phyloP scores from a whole-genome alignment of 1,140 invertebrate genomes.

The Bombus huntii region DNA sequence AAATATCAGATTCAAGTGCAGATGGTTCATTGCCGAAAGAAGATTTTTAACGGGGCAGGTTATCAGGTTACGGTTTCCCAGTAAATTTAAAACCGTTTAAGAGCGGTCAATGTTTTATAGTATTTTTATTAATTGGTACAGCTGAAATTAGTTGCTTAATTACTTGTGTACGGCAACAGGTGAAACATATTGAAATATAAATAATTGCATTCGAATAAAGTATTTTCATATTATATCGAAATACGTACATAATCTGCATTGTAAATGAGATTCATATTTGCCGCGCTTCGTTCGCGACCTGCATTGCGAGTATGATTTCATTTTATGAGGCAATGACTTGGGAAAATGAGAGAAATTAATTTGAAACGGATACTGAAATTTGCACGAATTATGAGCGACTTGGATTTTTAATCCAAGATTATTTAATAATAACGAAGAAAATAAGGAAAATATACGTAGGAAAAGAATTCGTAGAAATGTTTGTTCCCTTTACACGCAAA shows the following conservation, averaged over 20 bases:
- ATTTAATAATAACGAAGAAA: not conserved
- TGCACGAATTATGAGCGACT: not conserved
- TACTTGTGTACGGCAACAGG: not conserved
- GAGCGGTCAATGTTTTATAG: not conserved
- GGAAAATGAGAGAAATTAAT: not conserved
- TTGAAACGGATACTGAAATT: not conserved
- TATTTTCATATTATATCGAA: conserved; percentile 16
- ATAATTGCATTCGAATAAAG: conserved; percentile 10
- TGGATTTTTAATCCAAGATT: not conserved
- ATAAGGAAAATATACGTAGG: not conserved
- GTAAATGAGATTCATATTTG: conserved; percentile 15
- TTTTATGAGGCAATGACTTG: not conserved
- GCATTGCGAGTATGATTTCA: not conserved
- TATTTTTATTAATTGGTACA: not conserved
- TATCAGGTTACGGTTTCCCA: too few relatives aligned
- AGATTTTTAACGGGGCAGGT: too few relatives aligned
- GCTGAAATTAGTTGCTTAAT: not conserved
- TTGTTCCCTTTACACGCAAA: too few relatives aligned
- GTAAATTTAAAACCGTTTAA: not conserved
- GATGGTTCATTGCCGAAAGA: too few relatives aligned
- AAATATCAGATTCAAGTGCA: too few relatives aligned
- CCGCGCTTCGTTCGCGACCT: not conserved
- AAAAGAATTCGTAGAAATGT: not conserved
- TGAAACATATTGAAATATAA: conserved; percentile 18
- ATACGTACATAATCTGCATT: conserved; percentile 11